phyloP scores from a whole-genome alignment of 2,797 vertebrate species.

The Leptoclinus maculatus region DNA sequence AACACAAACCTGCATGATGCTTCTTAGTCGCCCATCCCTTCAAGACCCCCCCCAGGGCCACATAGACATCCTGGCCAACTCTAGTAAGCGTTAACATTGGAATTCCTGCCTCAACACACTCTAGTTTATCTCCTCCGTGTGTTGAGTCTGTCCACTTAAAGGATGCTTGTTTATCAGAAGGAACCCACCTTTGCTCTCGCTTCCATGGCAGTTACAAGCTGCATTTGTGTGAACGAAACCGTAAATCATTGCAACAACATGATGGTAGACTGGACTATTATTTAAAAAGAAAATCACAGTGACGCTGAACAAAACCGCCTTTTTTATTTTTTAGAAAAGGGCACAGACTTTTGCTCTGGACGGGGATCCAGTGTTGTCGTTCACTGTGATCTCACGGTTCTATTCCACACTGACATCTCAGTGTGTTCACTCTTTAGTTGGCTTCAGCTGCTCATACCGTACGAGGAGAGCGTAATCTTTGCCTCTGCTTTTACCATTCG shows the following conservation, averaged over 20 bases:
- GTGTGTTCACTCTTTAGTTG: constrained; percentile 16
- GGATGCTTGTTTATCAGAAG: constrained; percentile 39
- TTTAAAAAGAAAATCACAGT: constrained; percentile 42
- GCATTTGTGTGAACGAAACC: constrained; percentile 58
- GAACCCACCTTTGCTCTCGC: constrained; percentile 26
- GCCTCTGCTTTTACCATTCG: constrained; percentile 26
- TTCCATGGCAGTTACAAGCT: constrained; percentile 43
- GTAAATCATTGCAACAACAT: constrained; percentile 57
- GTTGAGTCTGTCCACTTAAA: constrained; percentile 11
- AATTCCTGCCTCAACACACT: constrained; percentile 35
- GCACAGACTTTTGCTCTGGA: constrained; percentile 16
- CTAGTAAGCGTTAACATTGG: constrained; percentile 38
- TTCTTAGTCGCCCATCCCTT: constrained; percentile 9
- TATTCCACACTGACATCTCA: constrained; percentile 4
- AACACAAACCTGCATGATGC: constrained; percentile 58
- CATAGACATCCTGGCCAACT: constrained; percentile 20
- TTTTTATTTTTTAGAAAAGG: constrained; percentile 18
- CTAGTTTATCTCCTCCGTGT: constrained; percentile 17
- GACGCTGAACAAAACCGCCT: constrained; percentile 17
- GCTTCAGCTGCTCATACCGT: constrained; percentile 30
- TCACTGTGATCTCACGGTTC: constrained; percentile 33
- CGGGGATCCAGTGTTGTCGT: constrained; percentile 11
- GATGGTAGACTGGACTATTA: constrained; percentile 49
- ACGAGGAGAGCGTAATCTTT: constrained; percentile 21
- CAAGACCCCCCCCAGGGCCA: constrained; percentile 30